Conservation (phyloP, 1,140 invertebrate species). For the Magallana angulata region DNA sequence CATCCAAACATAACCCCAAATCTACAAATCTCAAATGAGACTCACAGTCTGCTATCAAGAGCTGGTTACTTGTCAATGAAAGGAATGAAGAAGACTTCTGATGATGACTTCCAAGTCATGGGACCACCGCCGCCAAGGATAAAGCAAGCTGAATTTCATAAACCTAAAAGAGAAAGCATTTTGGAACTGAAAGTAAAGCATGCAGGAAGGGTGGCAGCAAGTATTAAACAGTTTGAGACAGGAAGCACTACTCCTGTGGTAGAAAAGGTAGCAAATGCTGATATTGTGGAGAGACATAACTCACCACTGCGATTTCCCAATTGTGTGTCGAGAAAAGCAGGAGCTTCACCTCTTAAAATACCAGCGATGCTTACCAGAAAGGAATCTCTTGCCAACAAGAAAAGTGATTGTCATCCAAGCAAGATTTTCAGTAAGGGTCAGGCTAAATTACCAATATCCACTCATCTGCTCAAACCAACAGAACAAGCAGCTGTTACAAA, state of each 20-base stretch:
- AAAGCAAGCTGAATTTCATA: constrained; percentile 64
- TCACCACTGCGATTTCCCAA: constrained; percentile 68
- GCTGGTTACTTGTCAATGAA: constrained; percentile 69
- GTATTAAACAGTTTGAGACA: constrained; percentile 64
- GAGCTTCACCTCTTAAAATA: constrained; percentile 69
- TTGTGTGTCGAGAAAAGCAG: constrained; percentile 64
- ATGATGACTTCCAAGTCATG: constrained; percentile 54
- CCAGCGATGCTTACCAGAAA: constrained; percentile 72
- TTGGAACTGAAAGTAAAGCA: constrained; percentile 66
- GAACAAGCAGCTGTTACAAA: constrained; percentile 46
- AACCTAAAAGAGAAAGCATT: constrained; percentile 72
- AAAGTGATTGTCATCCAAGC: constrained; percentile 56
- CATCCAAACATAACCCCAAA: constrained; percentile 72
- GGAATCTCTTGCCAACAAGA: constrained; percentile 56
- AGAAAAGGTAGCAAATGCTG: constrained; percentile 31
- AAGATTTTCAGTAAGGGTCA: constrained; percentile 54
- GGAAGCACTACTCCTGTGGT: constrained; percentile 1
- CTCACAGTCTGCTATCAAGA: constrained; percentile 71
- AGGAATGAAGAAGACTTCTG: constrained; percentile 28
- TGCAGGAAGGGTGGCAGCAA: constrained; percentile 66
- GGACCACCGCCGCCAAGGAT: constrained; percentile 55
- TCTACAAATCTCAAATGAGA: constrained; percentile 72
- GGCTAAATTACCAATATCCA: constrained; percentile 65
- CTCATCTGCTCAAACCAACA: constrained; percentile 62
- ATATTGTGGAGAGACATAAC: constrained; percentile 56